Percentiles rank a stretch among this genome's conserved stretches.
Evolutionary conservation across 2,113 vertebrate genomes (phyloP).

Genomic region (Orycteropus afer): DNA sequence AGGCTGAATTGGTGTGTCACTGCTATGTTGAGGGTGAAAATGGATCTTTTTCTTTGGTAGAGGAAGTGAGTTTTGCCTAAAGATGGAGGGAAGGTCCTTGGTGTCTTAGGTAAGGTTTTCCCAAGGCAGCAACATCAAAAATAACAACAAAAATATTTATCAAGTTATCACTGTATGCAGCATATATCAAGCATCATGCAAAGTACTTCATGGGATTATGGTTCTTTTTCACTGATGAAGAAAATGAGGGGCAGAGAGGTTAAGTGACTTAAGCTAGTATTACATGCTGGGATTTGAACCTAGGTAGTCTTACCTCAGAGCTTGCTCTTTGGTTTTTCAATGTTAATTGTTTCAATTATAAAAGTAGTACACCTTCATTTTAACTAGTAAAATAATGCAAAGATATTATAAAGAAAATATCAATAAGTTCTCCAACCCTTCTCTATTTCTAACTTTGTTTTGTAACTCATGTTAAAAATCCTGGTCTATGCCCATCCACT

Average conservation of each 20-base stretch:
- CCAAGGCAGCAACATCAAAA: not conserved
- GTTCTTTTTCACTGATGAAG: not conserved
- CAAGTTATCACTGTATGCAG: not conserved
- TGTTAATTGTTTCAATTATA: not conserved
- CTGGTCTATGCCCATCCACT: not conserved
- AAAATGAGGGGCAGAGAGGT: not conserved
- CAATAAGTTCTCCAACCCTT: not conserved
- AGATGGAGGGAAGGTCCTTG: not conserved
- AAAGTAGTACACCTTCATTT: not conserved
- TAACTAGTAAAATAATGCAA: not conserved
- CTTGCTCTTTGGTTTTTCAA: not conserved
- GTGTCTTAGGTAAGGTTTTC: not conserved
- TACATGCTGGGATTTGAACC: not conserved
- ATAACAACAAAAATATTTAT: not conserved
- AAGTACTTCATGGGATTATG: not conserved
- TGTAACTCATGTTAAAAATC: not conserved
- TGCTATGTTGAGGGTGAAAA: not conserved
- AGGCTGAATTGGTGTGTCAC: rapidly evolving
- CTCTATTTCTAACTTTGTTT: not conserved
- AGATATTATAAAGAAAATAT: not conserved
- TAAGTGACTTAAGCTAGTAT: no score
- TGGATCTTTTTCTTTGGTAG: not conserved
- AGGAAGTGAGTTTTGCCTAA: not conserved
- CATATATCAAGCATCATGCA: not conserved
- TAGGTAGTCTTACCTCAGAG: not conserved